Percentiles rank a stretch among this genome's conserved stretches.
Evolutionary conservation across 2,797 vertebrate genomes (phyloP).

Genomic region (Sitta carolinensis): DNA sequence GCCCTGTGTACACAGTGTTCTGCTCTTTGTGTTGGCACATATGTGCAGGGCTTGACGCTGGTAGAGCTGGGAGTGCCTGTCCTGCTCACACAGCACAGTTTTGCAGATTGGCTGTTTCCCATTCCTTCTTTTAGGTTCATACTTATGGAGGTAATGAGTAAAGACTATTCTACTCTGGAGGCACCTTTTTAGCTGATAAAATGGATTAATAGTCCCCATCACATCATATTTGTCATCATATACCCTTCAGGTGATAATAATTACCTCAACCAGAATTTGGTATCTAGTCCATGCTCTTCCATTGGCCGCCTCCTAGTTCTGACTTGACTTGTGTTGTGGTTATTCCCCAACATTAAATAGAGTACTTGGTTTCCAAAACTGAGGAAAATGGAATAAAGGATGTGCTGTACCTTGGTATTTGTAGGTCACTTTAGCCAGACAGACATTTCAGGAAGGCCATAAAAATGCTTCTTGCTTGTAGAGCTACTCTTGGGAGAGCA

Average conservation of each 20-base stretch:
- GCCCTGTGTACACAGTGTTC: not conserved
- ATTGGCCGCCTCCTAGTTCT: not conserved
- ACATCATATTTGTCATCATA: not conserved
- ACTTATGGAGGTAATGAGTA: not conserved
- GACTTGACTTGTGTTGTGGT: not conserved
- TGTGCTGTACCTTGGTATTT: not conserved
- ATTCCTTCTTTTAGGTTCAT: not conserved
- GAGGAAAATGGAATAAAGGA: not conserved
- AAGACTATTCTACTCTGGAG: not conserved
- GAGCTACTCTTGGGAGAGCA: not conserved
- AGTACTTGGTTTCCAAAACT: not conserved
- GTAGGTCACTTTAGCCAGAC: not conserved
- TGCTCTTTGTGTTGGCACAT: not conserved
- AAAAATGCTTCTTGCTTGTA: not conserved
- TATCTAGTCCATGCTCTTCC: not conserved
- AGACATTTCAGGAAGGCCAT: not conserved
- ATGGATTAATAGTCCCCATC: not conserved
- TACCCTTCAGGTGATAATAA: not conserved
- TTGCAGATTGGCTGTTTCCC: not conserved
- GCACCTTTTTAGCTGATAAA: not conserved
- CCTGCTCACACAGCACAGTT: not conserved
- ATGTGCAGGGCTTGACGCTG: not conserved
- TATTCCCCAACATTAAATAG: not conserved
- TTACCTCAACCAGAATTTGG: not conserved
- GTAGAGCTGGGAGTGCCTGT: not conserved